Evolutionary conservation across 2,113 vertebrate species (phyloP).

Genomic region (Noturus placidus): DNA sequence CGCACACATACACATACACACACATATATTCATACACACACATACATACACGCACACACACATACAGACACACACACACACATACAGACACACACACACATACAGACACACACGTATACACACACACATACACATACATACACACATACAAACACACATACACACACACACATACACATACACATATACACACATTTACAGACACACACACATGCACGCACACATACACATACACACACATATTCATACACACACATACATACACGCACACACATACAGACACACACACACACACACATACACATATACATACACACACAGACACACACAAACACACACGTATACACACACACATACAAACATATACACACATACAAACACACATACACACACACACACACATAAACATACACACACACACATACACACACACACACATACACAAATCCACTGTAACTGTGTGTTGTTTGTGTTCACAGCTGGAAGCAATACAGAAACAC

Average conservation of each 20-base stretch:
- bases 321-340: not conserved
- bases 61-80: not conserved
- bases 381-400: not conserved
- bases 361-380: not conserved
- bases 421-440: not conserved
- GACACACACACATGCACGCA: not conserved
- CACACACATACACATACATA: not conserved
- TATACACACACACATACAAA: not conserved
- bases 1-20: no score
- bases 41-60: not conserved
- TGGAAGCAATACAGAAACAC: constrained; percentile 91
- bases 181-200: not conserved
- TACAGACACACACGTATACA: not conserved
- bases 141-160: not conserved
- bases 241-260: no score
- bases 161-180: not conserved
- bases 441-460: not conserved
- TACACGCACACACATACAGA: not conserved
- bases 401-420: not conserved
- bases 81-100: not conserved
- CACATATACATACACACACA: not conserved
- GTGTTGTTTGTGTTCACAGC: constrained; percentile 65
- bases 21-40: no score
- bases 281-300: not conserved
- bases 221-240: not conserved